A percentile compares a stretch with the other conserved stretches of the same genome.
phyloP scores from a whole-genome alignment of 1,140 invertebrate genomes.

The Drosophila sp. region DNA sequence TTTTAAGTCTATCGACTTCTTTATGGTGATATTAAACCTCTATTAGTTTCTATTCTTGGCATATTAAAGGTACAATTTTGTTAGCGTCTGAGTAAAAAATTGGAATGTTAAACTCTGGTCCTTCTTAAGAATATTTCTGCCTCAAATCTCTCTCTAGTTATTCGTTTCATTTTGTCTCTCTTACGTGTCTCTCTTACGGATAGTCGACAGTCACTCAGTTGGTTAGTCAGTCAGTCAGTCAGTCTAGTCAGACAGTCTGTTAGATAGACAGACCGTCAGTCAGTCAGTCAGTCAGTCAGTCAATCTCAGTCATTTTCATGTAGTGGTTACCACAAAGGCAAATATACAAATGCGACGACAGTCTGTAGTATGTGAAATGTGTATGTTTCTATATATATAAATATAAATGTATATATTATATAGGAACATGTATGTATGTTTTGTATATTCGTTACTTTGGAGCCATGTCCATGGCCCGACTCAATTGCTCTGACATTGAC shows the following conservation, averaged over 20 bases:
- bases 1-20: too few species aligned
- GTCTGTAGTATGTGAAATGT: conserved; percentile 18
- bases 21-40: too few species aligned
- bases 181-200: too few species aligned
- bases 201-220: conserved; percentile 2
- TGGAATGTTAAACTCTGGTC: too few species aligned
- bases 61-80: too few species aligned
- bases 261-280: conserved; percentile 20
- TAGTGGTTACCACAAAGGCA: conserved; percentile 47
- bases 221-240: conserved; percentile 21
- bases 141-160: neutral
- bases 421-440: neutral
- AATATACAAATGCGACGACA: conserved; percentile 48
- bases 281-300: conserved; percentile 23
- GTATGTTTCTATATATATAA: conserved; percentile 5
- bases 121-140: neutral
- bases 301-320: conserved; percentile 31
- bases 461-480: conserved; percentile 43
- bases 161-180: neutral
- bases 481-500: conserved; percentile 78
- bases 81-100: too few species aligned
- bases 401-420: conserved; percentile 16
- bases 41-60: too few species aligned
- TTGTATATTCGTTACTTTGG: conserved; percentile 4
- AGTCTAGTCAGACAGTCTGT: conserved; percentile 7